phyloP scores from a whole-genome alignment of 2,888 invertebrate species.

The Drymonia ruficornis region DNA sequence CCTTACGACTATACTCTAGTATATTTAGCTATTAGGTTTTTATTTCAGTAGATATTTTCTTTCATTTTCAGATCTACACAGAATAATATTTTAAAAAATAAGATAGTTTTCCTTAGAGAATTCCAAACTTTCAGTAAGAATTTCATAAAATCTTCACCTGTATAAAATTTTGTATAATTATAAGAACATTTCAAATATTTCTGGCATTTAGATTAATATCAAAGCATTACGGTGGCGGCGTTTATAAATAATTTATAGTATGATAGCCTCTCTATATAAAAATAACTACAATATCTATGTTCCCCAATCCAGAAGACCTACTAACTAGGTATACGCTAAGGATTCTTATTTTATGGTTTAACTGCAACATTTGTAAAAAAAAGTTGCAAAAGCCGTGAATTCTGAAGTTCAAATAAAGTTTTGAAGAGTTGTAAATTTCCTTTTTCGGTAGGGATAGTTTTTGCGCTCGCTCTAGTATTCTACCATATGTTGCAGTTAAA shows the following conservation, averaged over 20 bases:
- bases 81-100: too few species aligned
- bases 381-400: conserved; percentile 15
- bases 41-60: too few species aligned
- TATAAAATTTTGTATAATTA: neutral
- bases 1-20: too few species aligned
- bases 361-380: conserved; percentile 27
- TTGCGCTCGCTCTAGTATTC: neutral
- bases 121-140: too few species aligned
- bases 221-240: neutral
- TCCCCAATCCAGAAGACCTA: conserved; percentile 51
- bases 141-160: conserved; percentile 3
- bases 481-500: conserved; percentile 26
- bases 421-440: too few species aligned
- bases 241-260: neutral
- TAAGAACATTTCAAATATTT: neutral
- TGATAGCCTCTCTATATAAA: conserved; percentile 40
- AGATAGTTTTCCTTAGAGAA: too few species aligned
- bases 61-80: too few species aligned
- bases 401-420: too few species aligned
- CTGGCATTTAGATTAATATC: conserved; percentile 1
- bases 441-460: too few species aligned
- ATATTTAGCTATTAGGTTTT: too few species aligned
- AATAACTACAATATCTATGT: conserved; percentile 60
- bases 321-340: conserved; percentile 28
- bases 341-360: conserved; percentile 34